phyloP scores from a whole-genome alignment of 92 coral and sea anemone species.

The Phymanthus crucifer region DNA sequence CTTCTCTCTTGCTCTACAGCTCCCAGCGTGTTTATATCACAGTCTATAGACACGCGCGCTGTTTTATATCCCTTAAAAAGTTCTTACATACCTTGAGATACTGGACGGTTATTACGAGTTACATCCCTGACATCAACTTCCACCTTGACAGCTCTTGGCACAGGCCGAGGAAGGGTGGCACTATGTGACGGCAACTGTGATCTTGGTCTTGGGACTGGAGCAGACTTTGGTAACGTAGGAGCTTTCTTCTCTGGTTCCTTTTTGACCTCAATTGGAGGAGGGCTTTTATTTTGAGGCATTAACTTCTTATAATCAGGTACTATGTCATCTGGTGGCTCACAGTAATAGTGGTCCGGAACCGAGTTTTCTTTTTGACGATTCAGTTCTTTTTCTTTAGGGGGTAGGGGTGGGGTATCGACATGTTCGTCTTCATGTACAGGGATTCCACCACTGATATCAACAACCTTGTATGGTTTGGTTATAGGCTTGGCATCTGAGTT shows the following conservation, averaged over 20 bases:
- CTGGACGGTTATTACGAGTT: constrained; percentile 14
- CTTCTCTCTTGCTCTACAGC: no score
- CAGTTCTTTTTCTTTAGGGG: constrained; percentile 76
- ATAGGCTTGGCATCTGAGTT: constrained; percentile 58
- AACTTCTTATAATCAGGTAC: constrained; percentile 42
- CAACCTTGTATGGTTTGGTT: constrained; percentile 83
- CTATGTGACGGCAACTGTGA: constrained; percentile 67
- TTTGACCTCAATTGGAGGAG: constrained; percentile 27
- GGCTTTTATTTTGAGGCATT: constrained; percentile 19
- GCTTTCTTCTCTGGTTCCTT: constrained; percentile 4
- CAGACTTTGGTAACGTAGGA: constrained; percentile 13
- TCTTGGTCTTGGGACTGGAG: constrained; percentile 81
- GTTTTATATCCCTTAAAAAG: no score
- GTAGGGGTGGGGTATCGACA: constrained; percentile 68
- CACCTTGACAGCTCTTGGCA: constrained; percentile 64
- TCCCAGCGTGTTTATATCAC: no score
- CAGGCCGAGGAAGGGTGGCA: constrained; percentile 74
- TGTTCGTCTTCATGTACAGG: constrained; percentile 47
- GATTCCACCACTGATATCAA: constrained; percentile 78
- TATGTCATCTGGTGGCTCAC: constrained; percentile 74
- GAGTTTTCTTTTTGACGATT: constrained; percentile 39
- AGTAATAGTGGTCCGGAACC: constrained; percentile 62
- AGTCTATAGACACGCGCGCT: no score
- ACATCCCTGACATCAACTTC: constrained; percentile 38
- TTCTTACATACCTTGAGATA: constrained; percentile 35